phyloP scores from a whole-genome alignment of 1,140 invertebrate genomes.

The Zaprionus africanus region DNA sequence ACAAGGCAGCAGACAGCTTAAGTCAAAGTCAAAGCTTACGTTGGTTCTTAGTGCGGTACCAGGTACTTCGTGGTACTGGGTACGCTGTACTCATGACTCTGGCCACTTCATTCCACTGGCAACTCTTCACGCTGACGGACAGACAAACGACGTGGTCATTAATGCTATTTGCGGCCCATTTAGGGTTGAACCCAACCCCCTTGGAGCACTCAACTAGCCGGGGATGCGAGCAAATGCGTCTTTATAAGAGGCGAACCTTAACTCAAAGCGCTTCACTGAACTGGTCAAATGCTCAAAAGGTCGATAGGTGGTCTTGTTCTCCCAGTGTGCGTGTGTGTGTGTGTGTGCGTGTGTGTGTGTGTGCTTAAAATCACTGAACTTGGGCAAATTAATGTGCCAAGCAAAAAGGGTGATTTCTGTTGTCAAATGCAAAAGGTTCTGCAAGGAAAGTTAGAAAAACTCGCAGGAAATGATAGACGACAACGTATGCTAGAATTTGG shows the following conservation, averaged over 20 bases:
- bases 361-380: constrained; percentile 62
- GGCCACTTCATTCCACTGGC: not conserved
- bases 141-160: constrained; percentile 57
- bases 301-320: constrained; percentile 32
- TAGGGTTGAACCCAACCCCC: constrained; percentile 36
- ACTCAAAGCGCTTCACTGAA: constrained; percentile 70
- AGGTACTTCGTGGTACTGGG: not conserved
- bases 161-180: constrained; percentile 67
- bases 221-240: not conserved
- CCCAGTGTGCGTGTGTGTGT: constrained; percentile 25
- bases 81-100: not conserved
- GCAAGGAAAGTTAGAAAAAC: not conserved
- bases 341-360: constrained; percentile 31
- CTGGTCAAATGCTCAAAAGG: constrained; percentile 72
- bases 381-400: constrained; percentile 75
- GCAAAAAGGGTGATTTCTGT: constrained; percentile 76
- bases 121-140: constrained; percentile 17
- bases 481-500: constrained; percentile 3
- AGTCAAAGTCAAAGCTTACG: constrained; percentile 46
- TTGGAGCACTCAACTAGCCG: constrained; percentile 14
- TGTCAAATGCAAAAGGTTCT: constrained; percentile 57
- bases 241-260: constrained; percentile 31
- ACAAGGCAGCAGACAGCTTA: constrained; percentile 44
- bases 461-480: not conserved
- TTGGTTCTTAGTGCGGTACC: not conserved